Conservation (phyloP, 1,140 invertebrate genomes). For the Drosophila nikananu region DNA sequence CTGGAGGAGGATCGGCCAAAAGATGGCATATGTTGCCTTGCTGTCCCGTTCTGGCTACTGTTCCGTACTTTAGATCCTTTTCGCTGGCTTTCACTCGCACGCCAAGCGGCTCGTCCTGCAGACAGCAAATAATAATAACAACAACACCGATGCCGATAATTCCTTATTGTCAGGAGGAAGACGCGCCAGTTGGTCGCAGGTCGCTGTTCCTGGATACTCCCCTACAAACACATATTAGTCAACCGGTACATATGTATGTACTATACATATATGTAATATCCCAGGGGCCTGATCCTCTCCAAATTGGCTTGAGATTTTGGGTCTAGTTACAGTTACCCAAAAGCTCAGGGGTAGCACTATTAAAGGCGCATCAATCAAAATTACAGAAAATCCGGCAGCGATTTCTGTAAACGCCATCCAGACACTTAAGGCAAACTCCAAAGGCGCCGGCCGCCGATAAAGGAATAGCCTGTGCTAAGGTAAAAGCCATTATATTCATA, state of each 20-base stretch:
- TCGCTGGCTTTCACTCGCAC: slow-evolving; percentile 78
- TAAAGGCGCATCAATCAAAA: slow-evolving; percentile 76
- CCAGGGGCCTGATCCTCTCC: slow-evolving; percentile 6
- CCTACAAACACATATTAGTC: slow-evolving; percentile 15
- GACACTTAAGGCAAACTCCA: slow-evolving; percentile 34
- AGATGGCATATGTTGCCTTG: slow-evolving; percentile 74
- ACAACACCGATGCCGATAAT: slow-evolving; percentile 46
- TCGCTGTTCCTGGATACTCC: slow-evolving; percentile 36
- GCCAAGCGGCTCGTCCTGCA: slow-evolving; percentile 66
- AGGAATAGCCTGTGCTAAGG: slow-evolving; percentile 48
- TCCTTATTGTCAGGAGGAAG: slow-evolving; percentile 66
- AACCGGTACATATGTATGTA: slow-evolving; percentile 14
- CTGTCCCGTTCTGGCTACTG: slow-evolving; percentile 25
- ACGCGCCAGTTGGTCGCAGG: slow-evolving; percentile 64
- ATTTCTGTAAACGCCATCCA: slow-evolving; percentile 28
- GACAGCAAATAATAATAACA: slow-evolving; percentile 64
- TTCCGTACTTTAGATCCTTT: slow-evolving; percentile 45
- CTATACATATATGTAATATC: slow-evolving; percentile 5
- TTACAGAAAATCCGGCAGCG: slow-evolving; percentile 56
- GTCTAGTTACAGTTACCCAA: slow-evolving; percentile 38
- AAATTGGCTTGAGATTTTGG: slow-evolving; percentile 11
- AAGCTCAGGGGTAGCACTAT: slow-evolving; percentile 52
- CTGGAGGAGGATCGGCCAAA: slow-evolving; percentile 44
- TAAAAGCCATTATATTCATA: slow-evolving; percentile 67
- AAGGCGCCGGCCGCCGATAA: slow-evolving; percentile 22